Base-by-base conservation (phyloP, 2,797 vertebrate species). In the Takifugu rubripes region DNA sequence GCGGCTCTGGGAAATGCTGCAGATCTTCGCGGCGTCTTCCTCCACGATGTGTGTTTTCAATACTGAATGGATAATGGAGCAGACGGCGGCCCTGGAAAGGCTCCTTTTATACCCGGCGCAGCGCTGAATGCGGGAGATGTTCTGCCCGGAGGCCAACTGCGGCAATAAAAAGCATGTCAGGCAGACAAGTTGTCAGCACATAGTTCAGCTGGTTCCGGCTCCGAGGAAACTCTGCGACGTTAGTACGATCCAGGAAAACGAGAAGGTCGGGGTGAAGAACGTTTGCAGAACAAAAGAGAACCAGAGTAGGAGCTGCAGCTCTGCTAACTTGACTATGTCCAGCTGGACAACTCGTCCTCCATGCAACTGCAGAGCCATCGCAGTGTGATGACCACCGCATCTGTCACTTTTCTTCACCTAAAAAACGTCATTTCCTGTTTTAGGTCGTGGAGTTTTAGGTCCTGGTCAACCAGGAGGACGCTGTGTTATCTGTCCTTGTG, bases 151-250 rank as follows among this genome's bases (percentile, higher is more conserved):
- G 89, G 87, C 84, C 84, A 86, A 86, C 79, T 74, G 72, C 75
- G 78, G 83, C 81, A 86, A 85, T 89, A 84, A 86, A 88, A 89
- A 87, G 84, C 78, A 81, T 88, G 85, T 88, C 77, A 85, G 80
- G 78, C 72, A 42, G 80, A 83, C 84, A 86, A 81, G 82, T 85
- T 89, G 87, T 87, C 86, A 86, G 83, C 64, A 64, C 74, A 60
- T 36, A 65, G 66, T 81, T 84, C 78, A 71, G 70, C 76, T 72
- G 84, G 81, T 78, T 70, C 65, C 61, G 59, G 72, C 65, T 79
- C 71, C 60, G 59, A 75, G 68, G 78, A 71, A 66, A 58, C 50
- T 68, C 49, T 54, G 52, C 69, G 59, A 79, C 62, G 72, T 58
- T 56, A 59, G 45, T 54, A 64, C 49, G 2, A 21, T 62, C 47